A percentile compares a stretch with the other conserved stretches of the same genome.
Evolutionary conservation across 2,797 vertebrate species (phyloP).

Genomic region (Nyctibius grandis): DNA sequence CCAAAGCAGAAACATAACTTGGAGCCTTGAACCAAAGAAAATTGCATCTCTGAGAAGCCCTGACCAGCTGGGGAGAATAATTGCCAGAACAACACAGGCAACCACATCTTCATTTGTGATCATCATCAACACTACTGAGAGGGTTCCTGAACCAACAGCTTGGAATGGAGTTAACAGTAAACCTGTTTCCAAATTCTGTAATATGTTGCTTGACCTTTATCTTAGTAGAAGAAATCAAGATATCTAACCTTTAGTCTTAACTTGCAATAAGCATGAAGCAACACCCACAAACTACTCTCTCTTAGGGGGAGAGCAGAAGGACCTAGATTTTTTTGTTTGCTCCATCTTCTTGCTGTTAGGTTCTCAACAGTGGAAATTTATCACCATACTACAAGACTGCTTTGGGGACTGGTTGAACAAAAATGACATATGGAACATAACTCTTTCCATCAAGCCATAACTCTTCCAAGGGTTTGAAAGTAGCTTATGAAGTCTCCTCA

Average conservation of each 20-base stretch:
- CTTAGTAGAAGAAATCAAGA: constrained; percentile 2
- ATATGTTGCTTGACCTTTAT: background rate
- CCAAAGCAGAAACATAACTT: background rate
- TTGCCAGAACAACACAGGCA: background rate
- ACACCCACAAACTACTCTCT: background rate
- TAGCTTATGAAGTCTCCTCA: background rate
- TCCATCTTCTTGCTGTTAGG: background rate
- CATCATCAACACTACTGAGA: background rate
- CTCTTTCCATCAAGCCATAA: background rate
- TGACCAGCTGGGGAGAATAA: background rate
- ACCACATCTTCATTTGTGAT: background rate
- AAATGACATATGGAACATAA: background rate
- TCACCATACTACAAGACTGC: background rate
- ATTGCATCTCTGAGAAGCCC: background rate
- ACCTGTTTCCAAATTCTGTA: background rate
- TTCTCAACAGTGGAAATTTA: background rate
- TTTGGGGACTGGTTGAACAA: background rate
- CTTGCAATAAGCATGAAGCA: background rate
- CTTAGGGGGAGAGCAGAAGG: background rate
- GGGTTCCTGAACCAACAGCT: background rate
- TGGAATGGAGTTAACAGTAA: background rate
- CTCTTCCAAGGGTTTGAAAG: background rate
- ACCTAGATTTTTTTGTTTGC: background rate
- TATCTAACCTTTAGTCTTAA: background rate
- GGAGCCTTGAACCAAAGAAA: background rate